These are phyloP conservation scores for Pimpla rufipes DNA, from an alignment of 2,888 invertebrate species.

Conservation along the genomic window DNA sequence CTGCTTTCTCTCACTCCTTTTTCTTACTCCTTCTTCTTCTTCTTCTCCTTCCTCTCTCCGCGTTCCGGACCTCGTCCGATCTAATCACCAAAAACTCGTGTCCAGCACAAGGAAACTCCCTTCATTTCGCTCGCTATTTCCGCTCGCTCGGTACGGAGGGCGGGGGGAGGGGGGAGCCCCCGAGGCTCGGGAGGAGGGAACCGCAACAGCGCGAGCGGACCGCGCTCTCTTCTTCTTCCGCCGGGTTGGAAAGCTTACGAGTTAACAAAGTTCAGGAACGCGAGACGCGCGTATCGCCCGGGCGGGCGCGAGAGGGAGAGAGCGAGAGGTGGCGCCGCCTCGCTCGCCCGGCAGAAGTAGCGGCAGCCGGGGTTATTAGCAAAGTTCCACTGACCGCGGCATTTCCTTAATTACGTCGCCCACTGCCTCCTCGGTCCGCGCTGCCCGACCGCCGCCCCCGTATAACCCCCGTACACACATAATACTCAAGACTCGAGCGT, in stretches of 20 bases:
- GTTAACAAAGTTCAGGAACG: constrained; percentile 83
- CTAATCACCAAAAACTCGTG: constrained; percentile 82
- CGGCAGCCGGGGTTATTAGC: constrained; percentile 79
- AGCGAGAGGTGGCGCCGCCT: constrained; percentile 50
- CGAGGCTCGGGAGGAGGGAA: constrained; percentile 20
- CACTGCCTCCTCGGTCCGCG: constrained; percentile 36
- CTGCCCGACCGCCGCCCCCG: neutral
- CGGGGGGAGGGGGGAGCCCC: constrained; percentile 50
- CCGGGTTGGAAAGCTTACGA: constrained; percentile 78
- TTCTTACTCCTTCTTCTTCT: constrained; percentile 45
- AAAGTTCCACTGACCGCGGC: constrained; percentile 83
- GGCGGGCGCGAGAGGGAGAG: constrained; percentile 65
- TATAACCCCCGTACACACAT: neutral
- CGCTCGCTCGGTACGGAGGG: constrained; percentile 65
- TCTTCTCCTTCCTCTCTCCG: constrained; percentile 32
- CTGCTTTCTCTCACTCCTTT: constrained; percentile 17
- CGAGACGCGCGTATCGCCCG: constrained; percentile 67
- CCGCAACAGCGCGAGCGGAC: constrained; percentile 37
- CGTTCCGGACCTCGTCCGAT: constrained; percentile 77
- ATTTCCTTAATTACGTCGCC: constrained; percentile 82
- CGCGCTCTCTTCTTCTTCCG: constrained; percentile 62
- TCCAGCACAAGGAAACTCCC: constrained; percentile 78
- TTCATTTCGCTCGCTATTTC: constrained; percentile 78
- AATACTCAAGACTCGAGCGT: constrained; percentile 12
- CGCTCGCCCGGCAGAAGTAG: constrained; percentile 59